Conservation (phyloP, 1,140 invertebrate genomes). For the Lordiphosa mommai region DNA sequence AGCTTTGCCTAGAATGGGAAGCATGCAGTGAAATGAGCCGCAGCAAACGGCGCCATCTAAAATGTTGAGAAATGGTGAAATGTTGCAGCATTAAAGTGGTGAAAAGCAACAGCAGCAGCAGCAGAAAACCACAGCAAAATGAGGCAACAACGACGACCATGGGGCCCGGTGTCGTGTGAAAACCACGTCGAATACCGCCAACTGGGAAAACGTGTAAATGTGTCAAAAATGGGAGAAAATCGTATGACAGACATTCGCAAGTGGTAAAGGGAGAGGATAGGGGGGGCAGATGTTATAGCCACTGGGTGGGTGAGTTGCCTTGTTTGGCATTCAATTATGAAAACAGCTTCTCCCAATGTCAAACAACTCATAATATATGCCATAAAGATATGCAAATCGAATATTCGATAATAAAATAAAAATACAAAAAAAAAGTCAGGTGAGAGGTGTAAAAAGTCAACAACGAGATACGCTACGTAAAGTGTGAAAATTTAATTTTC, state of each 20-base stretch:
- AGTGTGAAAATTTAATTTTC: background rate
- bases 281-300: background rate
- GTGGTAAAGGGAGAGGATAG: background rate
- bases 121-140: slow-evolving; percentile 34
- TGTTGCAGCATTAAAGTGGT: slow-evolving; percentile 55
- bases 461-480: background rate
- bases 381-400: slow-evolving; percentile 48
- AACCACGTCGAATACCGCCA: slow-evolving; percentile 28
- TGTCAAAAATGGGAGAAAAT: slow-evolving; percentile 61
- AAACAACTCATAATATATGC: slow-evolving; percentile 33
- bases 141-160: slow-evolving; percentile 34
- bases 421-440: background rate
- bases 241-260: slow-evolving; percentile 19
- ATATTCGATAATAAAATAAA: slow-evolving; percentile 16
- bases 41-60: slow-evolving; percentile 21
- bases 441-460: background rate
- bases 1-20: slow-evolving; percentile 31
- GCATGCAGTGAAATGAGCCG: slow-evolving; percentile 20
- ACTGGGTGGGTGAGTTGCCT: slow-evolving; percentile 23
- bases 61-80: slow-evolving; percentile 68
- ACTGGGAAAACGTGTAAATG: slow-evolving; percentile 66
- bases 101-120: slow-evolving; percentile 26
- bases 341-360: slow-evolving; percentile 37
- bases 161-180: slow-evolving; percentile 53
- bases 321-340: slow-evolving; percentile 18